Evolutionary conservation across 2,797 vertebrate genomes (phyloP), one percentile per base, ranked within the genome.

Genomic region (Catharus ustulatus): DNA sequence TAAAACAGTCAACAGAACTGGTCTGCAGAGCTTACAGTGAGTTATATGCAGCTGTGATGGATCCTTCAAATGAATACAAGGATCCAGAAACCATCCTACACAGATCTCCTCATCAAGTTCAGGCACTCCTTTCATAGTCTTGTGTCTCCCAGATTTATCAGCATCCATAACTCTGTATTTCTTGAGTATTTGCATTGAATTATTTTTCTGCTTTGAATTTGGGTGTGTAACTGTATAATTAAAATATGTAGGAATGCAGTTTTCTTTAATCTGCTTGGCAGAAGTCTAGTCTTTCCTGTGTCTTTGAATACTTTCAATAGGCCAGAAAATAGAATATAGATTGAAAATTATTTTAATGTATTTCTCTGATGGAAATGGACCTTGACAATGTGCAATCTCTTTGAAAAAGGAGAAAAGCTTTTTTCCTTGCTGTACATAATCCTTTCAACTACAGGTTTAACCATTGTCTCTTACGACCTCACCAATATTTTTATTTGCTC

Each of bases 1-100:
- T 99, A 96, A 98, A 98, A 66, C 99, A 98, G 96, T 99, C 99
- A 10, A 99, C 99, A 7, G 99, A 99, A 95, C 97, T 99, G 95
- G 98, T 99, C 95, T 99, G 98, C 97, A 97, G 98, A 97, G 99
- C 99, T 42, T 99, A 99, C 55, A 97, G 94, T 75, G 99, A 99
- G 92, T 97, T 99, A 36, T 98, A 99, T 93, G 89, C 98, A 9
- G 98, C 99, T 9, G 98, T 99, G 94, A 98, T 98, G 98, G 96
- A 98, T 96, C 98, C 99, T 14, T 82, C 90, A 57, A 99, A 98
- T 20, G 95, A 90, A 72, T 99, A 99, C 96, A 98, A 98, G 93
- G 99, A 99, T 48, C 97, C 98, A 5, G 98, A 99, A 96, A 98
- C 91, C 88, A 97, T 99, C 93, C 95, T 99, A 3, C 98, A 98